Evolutionary conservation across 2,888 invertebrate genomes (phyloP), one percentile per base, ranked within the genome.

Genomic region (Polyploca ridens): DNA sequence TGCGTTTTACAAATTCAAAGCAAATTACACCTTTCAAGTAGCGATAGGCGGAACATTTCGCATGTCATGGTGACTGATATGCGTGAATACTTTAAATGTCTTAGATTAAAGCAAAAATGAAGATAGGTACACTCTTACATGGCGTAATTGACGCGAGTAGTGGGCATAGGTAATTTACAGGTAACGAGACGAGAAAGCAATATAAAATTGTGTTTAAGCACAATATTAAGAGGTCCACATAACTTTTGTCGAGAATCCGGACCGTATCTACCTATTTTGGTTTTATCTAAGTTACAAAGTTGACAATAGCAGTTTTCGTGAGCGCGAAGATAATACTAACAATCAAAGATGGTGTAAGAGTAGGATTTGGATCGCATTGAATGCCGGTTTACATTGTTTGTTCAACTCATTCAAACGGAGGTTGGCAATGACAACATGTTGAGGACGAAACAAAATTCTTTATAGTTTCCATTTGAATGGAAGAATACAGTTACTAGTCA

Each of bases 361-460:
- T n/a, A 19, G 19, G 54, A 19, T 54, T 54, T 19, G 19, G n/a
- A n/a, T 19, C n/a, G 19, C 10, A n/a, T 54, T 54, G 54, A 19
- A 54, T 54, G n/a, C 6, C 11, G 16, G 14, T 5, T 49, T 49
- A 5, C n/a, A 10, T 54, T 54, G 54, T 54, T 54, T 54, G 54
- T 54, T 54, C 2, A 6, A 44, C 41, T 46, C 46, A 5, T 46
- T 46, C 46, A 49, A 19, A 54, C 54, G 54, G 19, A 41, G 19
- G 61, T n/a, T 19, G 14, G n/a, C 16, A 41, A 14, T 59, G 33
- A 35, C 35, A 59, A 59, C 33, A 54, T 54, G 16, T 54, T 54
- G 54, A 54, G 54, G 19, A 54, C 10, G 54, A 19, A 54, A 54
- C 19, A 16, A 54, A 54, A 54, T 54, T 54, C 54, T 59, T 33